Percentiles rank a stretch among this genome's conserved stretches.
Conservation (phyloP, 2,888 invertebrate species). For the Sabatieria punctata region DNA sequence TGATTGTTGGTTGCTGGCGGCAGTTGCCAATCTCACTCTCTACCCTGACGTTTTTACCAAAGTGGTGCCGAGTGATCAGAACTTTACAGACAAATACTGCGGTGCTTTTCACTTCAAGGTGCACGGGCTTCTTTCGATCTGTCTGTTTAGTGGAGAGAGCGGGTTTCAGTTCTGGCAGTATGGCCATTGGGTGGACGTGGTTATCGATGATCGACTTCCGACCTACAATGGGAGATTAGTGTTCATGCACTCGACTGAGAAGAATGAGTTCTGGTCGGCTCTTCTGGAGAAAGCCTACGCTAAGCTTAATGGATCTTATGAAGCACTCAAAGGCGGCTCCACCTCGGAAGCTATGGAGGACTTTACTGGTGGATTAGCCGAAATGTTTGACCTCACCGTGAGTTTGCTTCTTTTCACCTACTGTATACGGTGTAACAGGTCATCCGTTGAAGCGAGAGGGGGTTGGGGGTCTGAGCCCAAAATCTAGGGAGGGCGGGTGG, state of each 20-base stretch:
- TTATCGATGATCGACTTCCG: conserved; percentile 71
- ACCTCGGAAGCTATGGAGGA: conserved; percentile 94
- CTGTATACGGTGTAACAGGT: too few relatives aligned
- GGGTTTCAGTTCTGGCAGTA: conserved; percentile 58
- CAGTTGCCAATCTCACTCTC: conserved; percentile 75
- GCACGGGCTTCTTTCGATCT: not conserved
- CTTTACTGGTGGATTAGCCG: conserved; percentile 47
- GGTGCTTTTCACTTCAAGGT: conserved; percentile 62
- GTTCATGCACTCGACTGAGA: conserved; percentile 60
- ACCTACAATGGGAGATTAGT: conserved; percentile 62
- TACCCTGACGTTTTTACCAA: conserved; percentile 66
- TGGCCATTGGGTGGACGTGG: conserved; percentile 67
- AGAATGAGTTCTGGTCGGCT: conserved; percentile 84
- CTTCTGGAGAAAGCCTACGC: conserved; percentile 81
- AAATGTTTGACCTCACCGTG: conserved; percentile 53
- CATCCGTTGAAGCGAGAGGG: too few relatives aligned
- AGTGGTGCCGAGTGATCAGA: conserved; percentile 83
- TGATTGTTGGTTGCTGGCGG: conserved; percentile 39
- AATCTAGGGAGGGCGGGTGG: too few relatives aligned
- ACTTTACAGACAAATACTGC: conserved; percentile 60
- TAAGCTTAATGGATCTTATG: conserved; percentile 71
- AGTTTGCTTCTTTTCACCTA: too few relatives aligned
- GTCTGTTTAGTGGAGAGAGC: not conserved
- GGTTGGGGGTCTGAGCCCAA: too few relatives aligned
- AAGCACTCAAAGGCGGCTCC: conserved; percentile 37